Percentiles rank a stretch among this genome's conserved stretches.
phyloP scores from a whole-genome alignment of 37 sponge, comb jelly and placozoan species.

The Ianthella basta region DNA sequence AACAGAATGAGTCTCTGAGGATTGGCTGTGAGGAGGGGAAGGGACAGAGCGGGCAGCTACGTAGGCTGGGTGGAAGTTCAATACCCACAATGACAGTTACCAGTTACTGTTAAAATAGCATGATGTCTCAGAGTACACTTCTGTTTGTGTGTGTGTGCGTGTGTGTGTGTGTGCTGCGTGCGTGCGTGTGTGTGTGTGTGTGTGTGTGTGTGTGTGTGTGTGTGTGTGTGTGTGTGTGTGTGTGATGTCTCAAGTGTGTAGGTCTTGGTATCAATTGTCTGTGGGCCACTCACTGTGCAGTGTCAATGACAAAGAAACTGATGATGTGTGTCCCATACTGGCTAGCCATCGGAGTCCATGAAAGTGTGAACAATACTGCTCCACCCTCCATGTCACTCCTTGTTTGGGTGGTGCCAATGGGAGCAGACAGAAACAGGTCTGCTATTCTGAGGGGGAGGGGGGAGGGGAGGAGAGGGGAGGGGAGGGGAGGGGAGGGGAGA shows the following conservation, averaged over 20 bases:
- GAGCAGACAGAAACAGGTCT: constrained; percentile 13
- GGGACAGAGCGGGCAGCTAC: not conserved
- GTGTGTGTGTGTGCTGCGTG: constrained; percentile 11
- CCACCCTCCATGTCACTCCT: not conserved
- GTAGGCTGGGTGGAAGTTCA: too few relatives aligned
- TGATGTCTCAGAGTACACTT: too few relatives aligned
- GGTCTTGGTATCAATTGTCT: constrained; percentile 26
- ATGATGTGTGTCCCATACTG: constrained; percentile 28
- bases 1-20: not conserved
- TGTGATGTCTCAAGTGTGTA: too few relatives aligned
- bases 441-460: not conserved
- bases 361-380: not conserved
- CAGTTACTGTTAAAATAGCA: too few relatives aligned
- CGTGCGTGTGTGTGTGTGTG: constrained; percentile 44
- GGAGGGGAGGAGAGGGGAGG: too few relatives aligned
- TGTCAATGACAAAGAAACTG: constrained; percentile 22
- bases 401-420: not conserved
- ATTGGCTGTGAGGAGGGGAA: not conserved
- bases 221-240: constrained; percentile 64
- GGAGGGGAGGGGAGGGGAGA: too few relatives aligned
- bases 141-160: not conserved
- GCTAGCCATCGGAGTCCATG: not conserved
- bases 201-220: constrained; percentile 52
- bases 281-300: constrained; percentile 1
- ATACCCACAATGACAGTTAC: too few relatives aligned